These are phyloP conservation scores for Cricetomys ansorgei DNA, from an alignment of 2,113 vertebrate species.

Conservation along the genomic window DNA sequence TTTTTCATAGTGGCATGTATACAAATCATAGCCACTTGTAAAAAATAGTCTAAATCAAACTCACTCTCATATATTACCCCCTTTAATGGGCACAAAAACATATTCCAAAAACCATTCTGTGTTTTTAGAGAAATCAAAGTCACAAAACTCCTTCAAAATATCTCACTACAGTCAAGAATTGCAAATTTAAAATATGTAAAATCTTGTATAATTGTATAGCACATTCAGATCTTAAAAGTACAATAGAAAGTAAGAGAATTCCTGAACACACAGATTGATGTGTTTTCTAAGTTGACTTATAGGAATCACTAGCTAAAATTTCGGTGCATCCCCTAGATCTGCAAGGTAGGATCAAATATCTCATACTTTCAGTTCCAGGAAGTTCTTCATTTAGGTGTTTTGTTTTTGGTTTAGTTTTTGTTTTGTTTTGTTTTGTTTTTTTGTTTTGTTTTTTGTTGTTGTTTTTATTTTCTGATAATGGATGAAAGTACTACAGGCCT, in stretches of 20 bases:
- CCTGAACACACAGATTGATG: neutral
- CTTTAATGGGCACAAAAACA: no score
- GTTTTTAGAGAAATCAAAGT: no score
- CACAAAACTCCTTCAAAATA: no score
- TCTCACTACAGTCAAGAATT: neutral
- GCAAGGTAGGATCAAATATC: neutral
- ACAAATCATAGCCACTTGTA: no score
- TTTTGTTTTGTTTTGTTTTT: no score
- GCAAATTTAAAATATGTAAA: neutral
- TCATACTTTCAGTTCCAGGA: neutral
- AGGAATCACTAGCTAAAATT: neutral
- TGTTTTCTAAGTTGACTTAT: no score
- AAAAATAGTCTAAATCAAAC: no score
- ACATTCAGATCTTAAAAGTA: neutral
- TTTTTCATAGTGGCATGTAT: no score
- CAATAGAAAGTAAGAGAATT: neutral
- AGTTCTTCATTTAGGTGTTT: neutral
- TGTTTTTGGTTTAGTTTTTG: no score
- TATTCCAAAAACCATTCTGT: no score
- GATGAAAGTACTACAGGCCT: neutral
- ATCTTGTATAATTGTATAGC: neutral
- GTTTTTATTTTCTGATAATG: neutral
- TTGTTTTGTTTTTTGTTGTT: no score
- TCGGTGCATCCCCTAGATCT: neutral
- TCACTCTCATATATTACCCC: no score